Conservation (phyloP, 2,888 invertebrate genomes). For the Dinocampus coccinellae region DNA sequence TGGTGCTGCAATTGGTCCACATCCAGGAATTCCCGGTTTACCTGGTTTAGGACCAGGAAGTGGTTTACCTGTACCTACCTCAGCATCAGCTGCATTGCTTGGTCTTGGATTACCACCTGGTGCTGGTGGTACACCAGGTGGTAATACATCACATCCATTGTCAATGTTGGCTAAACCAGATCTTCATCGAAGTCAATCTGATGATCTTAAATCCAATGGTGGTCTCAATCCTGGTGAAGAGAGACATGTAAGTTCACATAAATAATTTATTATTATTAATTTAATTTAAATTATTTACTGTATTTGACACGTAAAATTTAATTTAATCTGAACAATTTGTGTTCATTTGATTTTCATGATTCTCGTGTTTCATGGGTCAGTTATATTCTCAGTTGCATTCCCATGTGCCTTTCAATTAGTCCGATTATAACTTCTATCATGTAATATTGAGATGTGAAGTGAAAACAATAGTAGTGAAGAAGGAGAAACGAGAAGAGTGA, state of each 20-base stretch:
- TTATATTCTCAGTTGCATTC: neutral
- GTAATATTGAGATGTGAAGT: slow-evolving; percentile 6
- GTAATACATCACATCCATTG: slow-evolving; percentile 80
- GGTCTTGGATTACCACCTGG: slow-evolving; percentile 70
- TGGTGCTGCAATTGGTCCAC: slow-evolving; percentile 80
- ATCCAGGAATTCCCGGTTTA: slow-evolving; percentile 75
- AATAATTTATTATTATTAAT: slow-evolving; percentile 44
- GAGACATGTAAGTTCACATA: slow-evolving; percentile 74
- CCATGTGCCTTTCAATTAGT: slow-evolving; percentile 42
- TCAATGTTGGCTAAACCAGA: slow-evolving; percentile 85
- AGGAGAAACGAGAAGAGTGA: neutral
- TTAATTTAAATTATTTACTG: too few relatives aligned
- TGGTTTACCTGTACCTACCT: slow-evolving; percentile 69
- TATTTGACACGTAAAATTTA: neutral
- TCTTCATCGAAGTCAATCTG: slow-evolving; percentile 75
- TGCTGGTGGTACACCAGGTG: slow-evolving; percentile 74
- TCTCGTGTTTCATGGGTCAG: neutral
- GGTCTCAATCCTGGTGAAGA: slow-evolving; percentile 77
- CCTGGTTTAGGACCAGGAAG: slow-evolving; percentile 70
- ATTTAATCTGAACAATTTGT: too few relatives aligned
- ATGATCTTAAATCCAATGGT: slow-evolving; percentile 82
- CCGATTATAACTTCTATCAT: slow-evolving; percentile 41
- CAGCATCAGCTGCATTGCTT: slow-evolving; percentile 70
- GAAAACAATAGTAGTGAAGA: slow-evolving; percentile 10
- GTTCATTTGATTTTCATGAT: slow-evolving; percentile 12